Evolutionary conservation across 2,888 invertebrate species (phyloP).

Genomic region (Nowickia ferox): DNA sequence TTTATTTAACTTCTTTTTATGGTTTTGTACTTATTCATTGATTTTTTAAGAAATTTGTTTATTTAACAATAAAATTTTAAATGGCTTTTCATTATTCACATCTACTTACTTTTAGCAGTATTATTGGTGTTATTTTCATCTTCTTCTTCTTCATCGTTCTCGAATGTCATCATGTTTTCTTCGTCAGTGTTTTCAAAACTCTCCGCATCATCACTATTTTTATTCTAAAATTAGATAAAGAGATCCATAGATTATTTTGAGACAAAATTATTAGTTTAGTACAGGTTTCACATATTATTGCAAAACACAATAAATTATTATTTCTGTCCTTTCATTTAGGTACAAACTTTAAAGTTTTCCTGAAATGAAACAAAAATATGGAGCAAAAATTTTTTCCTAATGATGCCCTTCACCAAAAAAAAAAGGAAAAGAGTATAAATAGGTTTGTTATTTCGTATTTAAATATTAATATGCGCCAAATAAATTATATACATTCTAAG

Average conservation of each 20-base stretch:
- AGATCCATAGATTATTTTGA: not conserved
- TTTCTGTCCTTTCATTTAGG: too few relatives aligned
- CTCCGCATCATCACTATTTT: constrained; percentile 3
- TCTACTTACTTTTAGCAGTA: constrained; percentile 51
- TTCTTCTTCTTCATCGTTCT: constrained; percentile 41
- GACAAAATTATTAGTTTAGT: too few relatives aligned
- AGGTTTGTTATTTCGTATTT: too few relatives aligned
- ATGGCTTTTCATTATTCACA: not conserved
- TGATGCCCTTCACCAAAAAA: too few relatives aligned
- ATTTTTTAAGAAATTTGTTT: constrained; percentile 1
- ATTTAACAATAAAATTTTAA: not conserved
- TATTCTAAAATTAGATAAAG: constrained; percentile 17
- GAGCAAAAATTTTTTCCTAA: too few relatives aligned
- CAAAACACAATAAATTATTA: too few relatives aligned
- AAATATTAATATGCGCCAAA: too few relatives aligned
- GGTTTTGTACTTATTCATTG: not conserved
- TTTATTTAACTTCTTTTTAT: not conserved
- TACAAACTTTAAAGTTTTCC: too few relatives aligned
- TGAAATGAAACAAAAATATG: not conserved
- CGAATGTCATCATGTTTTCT: constrained; percentile 13
- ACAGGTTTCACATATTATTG: too few relatives aligned
- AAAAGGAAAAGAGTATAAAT: too few relatives aligned
- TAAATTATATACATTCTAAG: too few relatives aligned
- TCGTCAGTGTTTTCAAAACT: constrained; percentile 42
- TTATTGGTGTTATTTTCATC: not conserved